These are phyloP conservation scores for Coracias cyanogaster DNA, from an alignment of 2,797 vertebrate genomes.

Conservation along the genomic window DNA sequence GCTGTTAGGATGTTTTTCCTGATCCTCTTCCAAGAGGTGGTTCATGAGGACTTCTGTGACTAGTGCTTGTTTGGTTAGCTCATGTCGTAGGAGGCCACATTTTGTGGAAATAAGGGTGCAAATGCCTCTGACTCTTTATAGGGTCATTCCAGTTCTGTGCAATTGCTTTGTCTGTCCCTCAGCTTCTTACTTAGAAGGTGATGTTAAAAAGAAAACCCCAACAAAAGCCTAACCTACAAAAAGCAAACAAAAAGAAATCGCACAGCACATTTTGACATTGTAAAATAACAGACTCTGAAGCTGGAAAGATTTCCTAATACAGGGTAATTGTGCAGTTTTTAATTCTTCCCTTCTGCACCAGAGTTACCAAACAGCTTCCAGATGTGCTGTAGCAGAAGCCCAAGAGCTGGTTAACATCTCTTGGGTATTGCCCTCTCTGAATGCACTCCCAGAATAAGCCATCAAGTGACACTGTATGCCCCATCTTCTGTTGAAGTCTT, in stretches of 20 bases:
- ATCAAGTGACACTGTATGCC: slow-evolving; percentile 35
- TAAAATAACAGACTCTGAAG: not conserved
- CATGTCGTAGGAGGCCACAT: not conserved
- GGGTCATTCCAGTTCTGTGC: not conserved
- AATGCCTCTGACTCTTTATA: not conserved
- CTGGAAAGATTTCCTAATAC: not conserved
- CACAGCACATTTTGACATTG: not conserved
- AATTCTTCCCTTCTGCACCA: not conserved
- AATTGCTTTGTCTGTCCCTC: not conserved
- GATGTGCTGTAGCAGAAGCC: not conserved
- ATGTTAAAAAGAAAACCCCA: not conserved
- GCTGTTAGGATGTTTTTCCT: not conserved
- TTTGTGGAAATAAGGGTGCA: not conserved
- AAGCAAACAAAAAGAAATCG: not conserved
- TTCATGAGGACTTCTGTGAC: not conserved
- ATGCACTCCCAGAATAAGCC: slow-evolving; percentile 4
- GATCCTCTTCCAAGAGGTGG: not conserved
- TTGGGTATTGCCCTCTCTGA: not conserved
- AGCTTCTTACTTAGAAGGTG: not conserved
- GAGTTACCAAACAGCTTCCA: not conserved
- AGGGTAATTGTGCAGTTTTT: not conserved
- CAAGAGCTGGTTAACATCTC: not conserved
- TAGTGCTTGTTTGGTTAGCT: not conserved
- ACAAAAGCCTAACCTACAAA: not conserved
- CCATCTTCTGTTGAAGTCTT: not conserved